These are phyloP conservation scores for Thecophora atra DNA, from an alignment of 2,888 invertebrate genomes.

Conservation along the genomic window DNA sequence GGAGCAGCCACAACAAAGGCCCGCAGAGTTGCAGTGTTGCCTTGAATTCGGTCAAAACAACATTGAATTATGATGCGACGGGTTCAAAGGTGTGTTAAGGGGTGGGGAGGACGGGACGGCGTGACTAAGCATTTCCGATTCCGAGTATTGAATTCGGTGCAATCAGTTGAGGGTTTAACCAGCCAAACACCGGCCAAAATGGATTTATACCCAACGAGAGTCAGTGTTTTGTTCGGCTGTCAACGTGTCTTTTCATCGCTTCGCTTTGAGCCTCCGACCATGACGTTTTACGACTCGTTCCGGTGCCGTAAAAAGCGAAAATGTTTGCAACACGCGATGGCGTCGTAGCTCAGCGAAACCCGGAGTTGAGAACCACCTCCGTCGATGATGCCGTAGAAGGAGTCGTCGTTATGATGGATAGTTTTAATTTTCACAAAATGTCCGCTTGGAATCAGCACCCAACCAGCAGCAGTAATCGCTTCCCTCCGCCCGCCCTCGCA, in stretches of 20 bases:
- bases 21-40: slow-evolving; percentile 12
- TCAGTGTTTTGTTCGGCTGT: neutral
- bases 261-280: neutral
- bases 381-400: neutral
- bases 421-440: slow-evolving; percentile 46
- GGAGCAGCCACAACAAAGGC: neutral
- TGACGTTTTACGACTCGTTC: neutral
- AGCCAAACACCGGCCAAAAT: no score
- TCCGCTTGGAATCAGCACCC: slow-evolving; percentile 35
- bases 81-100: neutral
- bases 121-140: no score
- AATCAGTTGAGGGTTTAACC: neutral
- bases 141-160: no score
- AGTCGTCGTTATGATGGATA: slow-evolving; percentile 45
- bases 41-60: slow-evolving; percentile 18
- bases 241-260: neutral
- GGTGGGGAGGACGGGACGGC: no score
- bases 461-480: slow-evolving; percentile 16
- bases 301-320: no score
- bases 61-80: slow-evolving; percentile 9
- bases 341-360: neutral
- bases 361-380: neutral
- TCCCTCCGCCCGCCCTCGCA: neutral
- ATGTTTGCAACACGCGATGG: no score
- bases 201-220: neutral